Percentiles rank a stretch among this genome's conserved stretches.
phyloP scores from a whole-genome alignment of 2,797 vertebrate species.

The Moxostoma hubbsi region DNA sequence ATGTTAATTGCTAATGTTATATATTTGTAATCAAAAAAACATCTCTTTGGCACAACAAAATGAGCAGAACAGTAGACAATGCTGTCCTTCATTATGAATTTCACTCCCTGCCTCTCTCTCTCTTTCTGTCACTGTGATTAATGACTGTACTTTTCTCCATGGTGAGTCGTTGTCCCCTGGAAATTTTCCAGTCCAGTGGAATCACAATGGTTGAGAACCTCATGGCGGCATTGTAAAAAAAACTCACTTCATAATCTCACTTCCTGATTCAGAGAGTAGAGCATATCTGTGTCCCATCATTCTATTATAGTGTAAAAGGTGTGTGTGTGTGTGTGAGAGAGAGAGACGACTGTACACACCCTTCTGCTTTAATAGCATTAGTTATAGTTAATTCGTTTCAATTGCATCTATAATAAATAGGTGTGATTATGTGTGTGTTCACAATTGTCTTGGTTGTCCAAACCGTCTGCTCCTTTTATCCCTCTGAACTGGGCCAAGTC shows the following conservation, averaged over 20 bases:
- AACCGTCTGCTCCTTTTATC: no score
- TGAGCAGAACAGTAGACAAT: constrained; percentile 13
- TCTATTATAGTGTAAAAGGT: constrained; percentile 34
- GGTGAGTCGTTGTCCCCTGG: not conserved
- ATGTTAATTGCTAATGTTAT: constrained; percentile 20
- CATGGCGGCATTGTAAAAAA: constrained; percentile 43
- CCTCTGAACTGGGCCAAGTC: no score
- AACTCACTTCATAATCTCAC: constrained; percentile 61
- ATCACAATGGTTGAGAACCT: constrained; percentile 52
- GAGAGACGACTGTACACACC: not conserved
- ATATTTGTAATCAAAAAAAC: constrained; percentile 17
- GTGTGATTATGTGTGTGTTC: no score
- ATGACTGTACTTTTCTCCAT: constrained; percentile 41
- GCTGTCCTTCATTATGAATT: constrained; percentile 17
- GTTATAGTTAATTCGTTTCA: no score
- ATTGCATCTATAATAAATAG: no score
- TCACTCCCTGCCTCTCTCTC: constrained; percentile 12
- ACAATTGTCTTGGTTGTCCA: no score
- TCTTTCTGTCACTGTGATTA: constrained; percentile 43
- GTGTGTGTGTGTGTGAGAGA: not conserved
- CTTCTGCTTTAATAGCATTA: not conserved
- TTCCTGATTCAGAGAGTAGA: constrained; percentile 16
- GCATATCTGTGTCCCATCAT: not conserved
- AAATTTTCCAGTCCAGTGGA: constrained; percentile 27
- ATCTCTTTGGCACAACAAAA: constrained; percentile 12